These are phyloP conservation scores for Cheilosia impressa DNA, from an alignment of 2,888 invertebrate species.

Conservation along the genomic window DNA sequence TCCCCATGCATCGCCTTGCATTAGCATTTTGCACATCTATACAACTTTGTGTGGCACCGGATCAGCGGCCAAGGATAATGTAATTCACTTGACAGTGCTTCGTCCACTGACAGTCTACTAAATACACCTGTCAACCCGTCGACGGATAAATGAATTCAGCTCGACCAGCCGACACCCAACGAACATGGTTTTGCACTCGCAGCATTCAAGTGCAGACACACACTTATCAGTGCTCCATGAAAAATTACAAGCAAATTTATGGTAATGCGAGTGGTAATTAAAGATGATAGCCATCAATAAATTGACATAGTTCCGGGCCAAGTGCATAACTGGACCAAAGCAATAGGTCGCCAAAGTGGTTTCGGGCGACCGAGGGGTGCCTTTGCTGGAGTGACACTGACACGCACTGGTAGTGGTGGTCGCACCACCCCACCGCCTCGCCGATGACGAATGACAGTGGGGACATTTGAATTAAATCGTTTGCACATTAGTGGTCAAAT, in stretches of 20 bases:
- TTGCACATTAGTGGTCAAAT: conserved; percentile 71
- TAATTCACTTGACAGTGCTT: conserved; percentile 45
- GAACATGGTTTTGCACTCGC: conserved; percentile 40
- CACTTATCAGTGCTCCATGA: conserved; percentile 23
- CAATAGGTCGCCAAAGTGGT: conserved; percentile 46
- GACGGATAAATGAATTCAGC: conserved; percentile 44
- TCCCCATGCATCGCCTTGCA: conserved; percentile 31
- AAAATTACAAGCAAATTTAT: conserved; percentile 71
- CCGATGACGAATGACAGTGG: conserved; percentile 52
- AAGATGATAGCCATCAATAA: conserved; percentile 72
- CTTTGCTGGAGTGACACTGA: neutral
- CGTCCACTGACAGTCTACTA: conserved; percentile 44
- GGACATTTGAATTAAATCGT: conserved; percentile 69
- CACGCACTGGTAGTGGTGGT: neutral
- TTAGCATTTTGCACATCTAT: conserved; percentile 31
- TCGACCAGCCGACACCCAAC: conserved; percentile 10
- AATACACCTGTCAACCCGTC: conserved; percentile 67
- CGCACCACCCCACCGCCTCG: neutral
- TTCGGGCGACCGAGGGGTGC: conserved; percentile 5
- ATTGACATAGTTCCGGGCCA: conserved; percentile 67
- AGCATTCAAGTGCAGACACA: neutral
- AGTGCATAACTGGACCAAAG: conserved; percentile 48
- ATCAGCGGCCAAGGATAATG: conserved; percentile 69
- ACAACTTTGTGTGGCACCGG: conserved; percentile 52
- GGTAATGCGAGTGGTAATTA: conserved; percentile 69